Evolutionary conservation across 2,113 vertebrate genomes (phyloP), one percentile per base, ranked within the genome.

Genomic region (Dipodomys stephensi): DNA sequence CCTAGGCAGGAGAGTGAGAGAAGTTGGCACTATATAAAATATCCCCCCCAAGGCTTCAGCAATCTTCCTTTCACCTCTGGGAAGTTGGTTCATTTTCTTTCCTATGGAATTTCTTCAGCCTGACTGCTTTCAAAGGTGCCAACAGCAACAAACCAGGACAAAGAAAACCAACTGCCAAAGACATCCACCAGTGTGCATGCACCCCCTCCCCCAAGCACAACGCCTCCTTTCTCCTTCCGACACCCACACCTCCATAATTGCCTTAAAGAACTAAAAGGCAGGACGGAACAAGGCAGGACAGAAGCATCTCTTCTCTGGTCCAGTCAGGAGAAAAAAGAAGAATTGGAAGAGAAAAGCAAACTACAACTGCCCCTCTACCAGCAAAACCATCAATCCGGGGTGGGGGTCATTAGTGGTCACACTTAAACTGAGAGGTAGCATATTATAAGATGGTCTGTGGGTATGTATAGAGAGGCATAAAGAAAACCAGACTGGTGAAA

Each of bases 31-130:
- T 73, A 1, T 32, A 27, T 4, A 44, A 64, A 77, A 28, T 3
- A 67, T 15, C 72, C 27, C 30, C 44, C 44, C n/a, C 23, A 57
- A 85, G 49, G 67, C 27, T 79, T 79, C 69, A 23, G 71, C 44
- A 92, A 86, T 62, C 78, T 92, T 65, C 79, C 20, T 3, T 71
- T 95, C 79, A 86, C 83, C 86, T 90, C 88, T 76, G 60, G 67
- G 60, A 92, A 91, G 81, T 86, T 18, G 81, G 80, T 88, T 86
- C 6, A 15, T n/a, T 80, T 76, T 67, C 84, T 86, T 92, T 92
- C 79, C 83, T 73, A 27, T 87, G 81, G 86, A 92, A 81, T 88
- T 88, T 87, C 30, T 92, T 30, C 53, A 83, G 92, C 32, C 32
- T 82, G 74, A 57, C 53, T 65, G 69, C 53, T 78, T 76, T 80